Percentiles rank a stretch among this genome's conserved stretches.
These are phyloP conservation scores for Cecidostiba fungosa DNA, from an alignment of 2,888 invertebrate species.

Conservation along the genomic window DNA sequence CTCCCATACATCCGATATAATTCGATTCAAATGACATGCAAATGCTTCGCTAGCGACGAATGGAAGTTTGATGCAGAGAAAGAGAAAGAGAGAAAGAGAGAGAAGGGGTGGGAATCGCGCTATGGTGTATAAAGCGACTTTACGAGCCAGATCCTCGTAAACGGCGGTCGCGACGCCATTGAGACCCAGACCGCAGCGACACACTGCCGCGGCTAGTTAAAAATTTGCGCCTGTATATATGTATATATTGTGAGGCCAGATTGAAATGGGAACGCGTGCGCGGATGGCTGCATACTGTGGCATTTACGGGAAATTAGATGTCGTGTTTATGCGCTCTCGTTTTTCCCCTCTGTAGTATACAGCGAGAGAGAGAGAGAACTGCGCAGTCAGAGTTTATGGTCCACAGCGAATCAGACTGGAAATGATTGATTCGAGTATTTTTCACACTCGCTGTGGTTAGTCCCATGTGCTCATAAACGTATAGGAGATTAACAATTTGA, in stretches of 20 bases:
- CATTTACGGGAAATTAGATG: conserved; percentile 2
- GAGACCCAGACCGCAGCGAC: conserved; percentile 6
- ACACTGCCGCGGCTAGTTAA: background rate
- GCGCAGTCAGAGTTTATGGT: background rate
- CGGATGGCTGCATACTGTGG: background rate
- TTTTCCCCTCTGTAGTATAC: background rate
- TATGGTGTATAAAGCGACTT: conserved; percentile 63
- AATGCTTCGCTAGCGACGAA: conserved; percentile 62
- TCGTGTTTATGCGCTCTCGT: background rate
- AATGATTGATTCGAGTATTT: background rate
- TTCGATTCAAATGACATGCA: conserved; percentile 70
- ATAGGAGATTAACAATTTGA: background rate
- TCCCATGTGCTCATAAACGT: background rate
- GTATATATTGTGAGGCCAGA: background rate
- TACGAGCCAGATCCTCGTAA: conserved; percentile 66
- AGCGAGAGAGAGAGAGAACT: background rate
- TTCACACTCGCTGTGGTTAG: background rate
- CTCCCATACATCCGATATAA: conserved; percentile 27
- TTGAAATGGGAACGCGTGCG: background rate
- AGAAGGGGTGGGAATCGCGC: conserved; percentile 51
- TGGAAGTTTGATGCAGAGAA: conserved; percentile 14
- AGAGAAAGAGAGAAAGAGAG: conserved; percentile 36
- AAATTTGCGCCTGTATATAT: background rate
- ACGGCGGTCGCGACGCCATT: conserved; percentile 29
- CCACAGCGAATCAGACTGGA: background rate